Conservation (phyloP, 2,888 invertebrate genomes). For the Machimus rusticus region DNA sequence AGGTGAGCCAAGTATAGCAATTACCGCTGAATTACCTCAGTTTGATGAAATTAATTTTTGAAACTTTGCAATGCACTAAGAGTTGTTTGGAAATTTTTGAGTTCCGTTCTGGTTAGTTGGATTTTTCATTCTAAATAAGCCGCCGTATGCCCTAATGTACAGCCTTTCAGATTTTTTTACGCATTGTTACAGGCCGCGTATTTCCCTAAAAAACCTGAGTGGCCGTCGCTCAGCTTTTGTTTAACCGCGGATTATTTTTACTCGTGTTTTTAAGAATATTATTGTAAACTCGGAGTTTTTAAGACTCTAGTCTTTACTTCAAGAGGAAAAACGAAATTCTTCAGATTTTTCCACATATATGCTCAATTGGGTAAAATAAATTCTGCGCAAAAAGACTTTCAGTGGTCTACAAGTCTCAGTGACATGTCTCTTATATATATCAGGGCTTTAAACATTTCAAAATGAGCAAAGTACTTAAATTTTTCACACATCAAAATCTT, state of each 20-base stretch:
- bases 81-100: not conserved
- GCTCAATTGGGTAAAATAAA: not conserved
- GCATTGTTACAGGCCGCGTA: no score
- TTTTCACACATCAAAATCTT: conserved; percentile 7
- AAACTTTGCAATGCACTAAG: not conserved
- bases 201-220: no score
- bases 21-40: not conserved
- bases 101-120: no score
- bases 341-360: not conserved
- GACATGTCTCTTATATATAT: not conserved
- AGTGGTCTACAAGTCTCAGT: not conserved
- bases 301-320: not conserved
- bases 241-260: no score
- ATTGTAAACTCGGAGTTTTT: not conserved
- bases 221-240: no score
- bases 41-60: not conserved
- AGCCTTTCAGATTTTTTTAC: no score
- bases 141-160: no score
- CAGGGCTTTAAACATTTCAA: not conserved
- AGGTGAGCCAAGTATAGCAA: not conserved
- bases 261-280: no score
- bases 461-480: conserved; percentile 2
- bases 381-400: not conserved
- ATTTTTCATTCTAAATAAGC: no score
- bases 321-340: not conserved